Evolutionary conservation across 2,113 vertebrate species (phyloP).

Genomic region (Peromyscus maniculatus): DNA sequence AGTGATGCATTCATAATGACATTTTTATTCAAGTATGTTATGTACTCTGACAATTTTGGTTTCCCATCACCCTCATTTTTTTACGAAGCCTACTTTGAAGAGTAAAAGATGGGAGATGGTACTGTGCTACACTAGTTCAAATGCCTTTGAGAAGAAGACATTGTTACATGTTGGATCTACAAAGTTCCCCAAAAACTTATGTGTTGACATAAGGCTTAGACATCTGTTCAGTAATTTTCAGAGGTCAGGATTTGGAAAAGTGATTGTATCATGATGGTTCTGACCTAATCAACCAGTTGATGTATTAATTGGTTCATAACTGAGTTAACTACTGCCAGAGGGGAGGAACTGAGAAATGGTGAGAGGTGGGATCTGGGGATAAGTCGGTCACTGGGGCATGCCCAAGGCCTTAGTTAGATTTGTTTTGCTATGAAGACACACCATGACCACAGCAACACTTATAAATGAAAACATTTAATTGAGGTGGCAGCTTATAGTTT

Average conservation of each 20-base stretch:
- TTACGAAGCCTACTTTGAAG: neutral
- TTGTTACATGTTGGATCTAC: neutral
- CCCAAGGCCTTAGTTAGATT: neutral
- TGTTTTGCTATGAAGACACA: neutral
- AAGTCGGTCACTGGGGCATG: neutral
- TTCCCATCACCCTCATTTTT: neutral
- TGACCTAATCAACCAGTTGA: neutral
- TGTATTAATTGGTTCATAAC: neutral
- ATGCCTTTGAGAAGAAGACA: neutral
- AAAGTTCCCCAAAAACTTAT: neutral
- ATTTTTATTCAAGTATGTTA: neutral
- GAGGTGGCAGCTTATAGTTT: neutral
- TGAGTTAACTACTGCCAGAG: neutral
- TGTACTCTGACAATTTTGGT: no score
- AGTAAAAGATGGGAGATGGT: neutral
- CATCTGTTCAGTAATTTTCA: no score
- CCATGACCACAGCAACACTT: neutral
- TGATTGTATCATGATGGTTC: neutral
- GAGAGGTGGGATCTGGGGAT: neutral
- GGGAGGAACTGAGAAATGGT: neutral
- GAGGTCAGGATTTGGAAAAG: neutral
- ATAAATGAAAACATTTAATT: neutral
- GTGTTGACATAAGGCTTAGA: neutral
- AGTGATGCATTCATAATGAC: neutral
- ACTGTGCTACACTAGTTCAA: accelerated